A percentile compares a stretch with the other conserved stretches of the same genome.
phyloP scores from a whole-genome alignment of 2,888 invertebrate species.

The Drosophila hamatofila region DNA sequence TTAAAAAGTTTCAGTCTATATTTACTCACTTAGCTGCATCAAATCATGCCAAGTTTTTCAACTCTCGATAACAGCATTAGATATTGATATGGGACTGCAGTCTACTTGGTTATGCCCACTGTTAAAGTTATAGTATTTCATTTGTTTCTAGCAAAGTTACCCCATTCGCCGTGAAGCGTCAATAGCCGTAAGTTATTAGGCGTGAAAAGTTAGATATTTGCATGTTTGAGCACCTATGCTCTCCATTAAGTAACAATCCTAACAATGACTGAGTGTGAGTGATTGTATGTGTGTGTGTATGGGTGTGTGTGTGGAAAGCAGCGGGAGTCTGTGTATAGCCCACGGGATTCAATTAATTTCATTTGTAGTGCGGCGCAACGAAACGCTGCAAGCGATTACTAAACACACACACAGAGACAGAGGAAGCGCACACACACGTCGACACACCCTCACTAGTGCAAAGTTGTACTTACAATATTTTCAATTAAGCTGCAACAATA shows the following conservation, averaged over 20 bases:
- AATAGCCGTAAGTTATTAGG: conserved; percentile 70
- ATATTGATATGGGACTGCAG: conserved; percentile 23
- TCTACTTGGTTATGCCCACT: conserved; percentile 28
- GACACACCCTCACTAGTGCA: conserved; percentile 9
- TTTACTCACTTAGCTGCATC: not conserved
- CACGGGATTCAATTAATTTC: conserved; percentile 72
- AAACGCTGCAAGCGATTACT: conserved; percentile 59
- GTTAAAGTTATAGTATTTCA: conserved; percentile 31
- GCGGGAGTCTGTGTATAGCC: conserved; percentile 35
- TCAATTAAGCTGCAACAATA: conserved; percentile 78
- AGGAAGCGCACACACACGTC: not conserved
- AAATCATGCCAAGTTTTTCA: not conserved
- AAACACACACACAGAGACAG: conserved; percentile 46
- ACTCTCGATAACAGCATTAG: not conserved
- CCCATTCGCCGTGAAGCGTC: conserved; percentile 18
- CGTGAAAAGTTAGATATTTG: conserved; percentile 54
- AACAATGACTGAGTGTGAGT: conserved; percentile 1
- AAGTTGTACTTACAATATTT: conserved; percentile 71
- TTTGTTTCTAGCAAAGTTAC: conserved; percentile 37
- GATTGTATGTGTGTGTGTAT: not conserved
- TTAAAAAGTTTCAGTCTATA: conserved; percentile 5
- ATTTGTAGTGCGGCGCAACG: conserved; percentile 66
- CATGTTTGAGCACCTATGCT: conserved; percentile 45
- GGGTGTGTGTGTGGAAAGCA: not conserved
- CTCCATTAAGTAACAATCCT: conserved; percentile 36